phyloP scores from a whole-genome alignment of 92 coral and sea anemone species.

The Bergia sp. region DNA sequence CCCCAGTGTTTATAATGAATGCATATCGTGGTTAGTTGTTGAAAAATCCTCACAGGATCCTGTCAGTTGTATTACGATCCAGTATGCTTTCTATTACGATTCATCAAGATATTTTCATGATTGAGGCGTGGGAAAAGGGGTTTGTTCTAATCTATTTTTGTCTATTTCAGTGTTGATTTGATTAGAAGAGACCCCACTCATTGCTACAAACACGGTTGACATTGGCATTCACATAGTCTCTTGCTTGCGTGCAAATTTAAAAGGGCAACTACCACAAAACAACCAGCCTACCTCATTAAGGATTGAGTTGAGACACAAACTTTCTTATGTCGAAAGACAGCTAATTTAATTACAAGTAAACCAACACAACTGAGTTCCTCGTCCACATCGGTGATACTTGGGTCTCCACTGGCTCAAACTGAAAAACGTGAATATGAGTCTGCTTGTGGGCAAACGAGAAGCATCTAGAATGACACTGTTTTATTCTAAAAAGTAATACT shows the following conservation, averaged over 20 bases:
- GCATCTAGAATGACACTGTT: too few species aligned
- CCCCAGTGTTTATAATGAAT: too few species aligned
- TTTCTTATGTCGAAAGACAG: not conserved
- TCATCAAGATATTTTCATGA: not conserved
- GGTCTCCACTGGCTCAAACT: not conserved
- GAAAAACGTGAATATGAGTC: not conserved
- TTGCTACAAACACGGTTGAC: not conserved
- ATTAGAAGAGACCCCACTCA: not conserved
- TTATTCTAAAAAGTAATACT: too few species aligned
- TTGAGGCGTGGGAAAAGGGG: not conserved
- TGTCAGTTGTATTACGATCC: not conserved
- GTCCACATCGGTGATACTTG: not conserved
- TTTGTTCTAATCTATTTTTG: not conserved
- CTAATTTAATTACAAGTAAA: constrained; percentile 1
- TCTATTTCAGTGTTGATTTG: not conserved
- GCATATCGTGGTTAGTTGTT: not conserved
- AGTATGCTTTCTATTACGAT: not conserved
- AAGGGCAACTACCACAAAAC: not conserved
- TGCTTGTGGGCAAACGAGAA: too few species aligned
- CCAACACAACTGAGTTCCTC: not conserved
- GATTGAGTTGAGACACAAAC: not conserved
- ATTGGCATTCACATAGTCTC: not conserved
- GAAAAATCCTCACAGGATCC: not conserved
- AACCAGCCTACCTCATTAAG: not conserved
- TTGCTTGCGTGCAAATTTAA: not conserved